phyloP scores from a whole-genome alignment of 2,888 invertebrate genomes.

The Ganaspis brasiliensis region DNA sequence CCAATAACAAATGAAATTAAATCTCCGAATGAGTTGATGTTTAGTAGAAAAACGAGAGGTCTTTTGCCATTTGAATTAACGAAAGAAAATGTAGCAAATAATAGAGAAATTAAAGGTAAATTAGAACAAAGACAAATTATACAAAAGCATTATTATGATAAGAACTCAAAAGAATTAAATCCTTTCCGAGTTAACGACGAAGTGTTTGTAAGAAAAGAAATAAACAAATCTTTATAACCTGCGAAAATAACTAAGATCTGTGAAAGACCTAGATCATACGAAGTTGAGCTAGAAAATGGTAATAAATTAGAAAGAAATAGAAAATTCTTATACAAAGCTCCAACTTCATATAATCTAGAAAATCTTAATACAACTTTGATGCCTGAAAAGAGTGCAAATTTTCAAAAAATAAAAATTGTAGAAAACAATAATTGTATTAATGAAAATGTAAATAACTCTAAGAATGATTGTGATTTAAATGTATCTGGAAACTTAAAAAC shows the following conservation, averaged over 20 bases:
- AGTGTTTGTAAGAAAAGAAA: slow-evolving; percentile 49
- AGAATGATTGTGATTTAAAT: too few relatives aligned
- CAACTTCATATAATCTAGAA: too few relatives aligned
- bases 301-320: too few relatives aligned
- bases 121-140: slow-evolving; percentile 41
- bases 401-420: too few relatives aligned
- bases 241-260: slow-evolving; percentile 44
- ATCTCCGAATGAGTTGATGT: slow-evolving; percentile 61
- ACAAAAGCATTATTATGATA: slow-evolving; percentile 52
- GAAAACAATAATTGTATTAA: too few relatives aligned
- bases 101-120: slow-evolving; percentile 32
- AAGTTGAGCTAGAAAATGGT: too few relatives aligned
- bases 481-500: too few relatives aligned
- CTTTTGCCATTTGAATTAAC: slow-evolving; percentile 51
- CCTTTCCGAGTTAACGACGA: slow-evolving; percentile 39
- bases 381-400: too few relatives aligned
- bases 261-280: slow-evolving; percentile 46
- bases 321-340: too few relatives aligned
- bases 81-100: not conserved
- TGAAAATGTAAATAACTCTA: too few relatives aligned
- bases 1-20: slow-evolving; percentile 55
- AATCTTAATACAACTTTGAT: too few relatives aligned
- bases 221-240: slow-evolving; percentile 44
- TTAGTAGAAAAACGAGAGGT: slow-evolving; percentile 55
- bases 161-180: slow-evolving; percentile 30